Percentiles rank a stretch among this genome's conserved stretches.
phyloP scores from a whole-genome alignment of 2,888 invertebrate species.

The Patella caerulea region DNA sequence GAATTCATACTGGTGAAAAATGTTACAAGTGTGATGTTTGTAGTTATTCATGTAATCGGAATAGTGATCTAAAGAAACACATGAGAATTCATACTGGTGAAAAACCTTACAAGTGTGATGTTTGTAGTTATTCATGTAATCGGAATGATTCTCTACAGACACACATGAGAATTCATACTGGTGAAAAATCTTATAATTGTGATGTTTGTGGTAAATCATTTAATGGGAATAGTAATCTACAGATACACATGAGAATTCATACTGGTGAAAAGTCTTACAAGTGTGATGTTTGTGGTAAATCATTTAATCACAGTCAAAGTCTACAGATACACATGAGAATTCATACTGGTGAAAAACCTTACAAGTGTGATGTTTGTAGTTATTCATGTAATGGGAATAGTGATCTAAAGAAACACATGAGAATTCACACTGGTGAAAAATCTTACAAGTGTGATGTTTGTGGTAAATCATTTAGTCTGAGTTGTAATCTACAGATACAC shows the following conservation, averaged over 20 bases:
- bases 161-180: constrained; percentile 21
- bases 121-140: constrained; percentile 15
- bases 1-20: constrained; percentile 3
- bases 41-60: not conserved
- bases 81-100: constrained; percentile 12
- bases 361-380: constrained; percentile 10
- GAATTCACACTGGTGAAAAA: constrained; percentile 17
- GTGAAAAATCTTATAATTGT: constrained; percentile 17
- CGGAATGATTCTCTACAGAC: not conserved
- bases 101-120: constrained; percentile 12
- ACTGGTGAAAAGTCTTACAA: constrained; percentile 7
- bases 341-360: constrained; percentile 23
- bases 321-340: constrained; percentile 14
- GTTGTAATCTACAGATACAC: not conserved
- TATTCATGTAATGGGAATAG: not conserved
- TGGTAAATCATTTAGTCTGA: not conserved
- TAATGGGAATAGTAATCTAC: not conserved
- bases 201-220: constrained; percentile 7
- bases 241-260: constrained; percentile 16
- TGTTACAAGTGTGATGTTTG: not conserved
- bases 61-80: not conserved
- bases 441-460: no score
- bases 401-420: constrained; percentile 11
- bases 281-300: no score
- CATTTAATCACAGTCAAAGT: no score